Percentiles rank a stretch among this genome's conserved stretches.
Evolutionary conservation across 2,113 vertebrate genomes (phyloP).

Genomic region (Brienomyrus brachyistius): DNA sequence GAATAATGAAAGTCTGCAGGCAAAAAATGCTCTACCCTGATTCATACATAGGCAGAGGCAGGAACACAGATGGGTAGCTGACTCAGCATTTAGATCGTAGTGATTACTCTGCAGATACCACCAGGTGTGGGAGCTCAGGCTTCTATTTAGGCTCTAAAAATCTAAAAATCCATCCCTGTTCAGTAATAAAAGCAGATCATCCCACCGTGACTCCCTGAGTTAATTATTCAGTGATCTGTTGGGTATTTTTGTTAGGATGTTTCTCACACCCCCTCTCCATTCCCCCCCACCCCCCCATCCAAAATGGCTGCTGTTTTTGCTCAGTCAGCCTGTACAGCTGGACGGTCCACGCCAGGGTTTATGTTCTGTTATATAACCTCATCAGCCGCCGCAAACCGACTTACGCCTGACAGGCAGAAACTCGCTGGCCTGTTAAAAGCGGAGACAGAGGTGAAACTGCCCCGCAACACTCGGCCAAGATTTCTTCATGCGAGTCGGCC

Average conservation of each 20-base stretch:
- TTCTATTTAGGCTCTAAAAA: background rate
- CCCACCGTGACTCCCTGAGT: background rate
- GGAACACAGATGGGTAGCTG: background rate
- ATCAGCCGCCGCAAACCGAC: background rate
- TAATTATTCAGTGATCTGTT: background rate
- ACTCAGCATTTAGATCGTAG: slow-evolving; percentile 2
- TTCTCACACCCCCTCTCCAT: background rate
- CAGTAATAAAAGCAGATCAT: slow-evolving; percentile 14
- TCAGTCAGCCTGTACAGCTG: background rate
- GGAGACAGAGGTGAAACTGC: background rate
- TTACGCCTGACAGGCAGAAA: background rate
- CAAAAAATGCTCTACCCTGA: background rate
- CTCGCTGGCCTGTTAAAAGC: background rate
- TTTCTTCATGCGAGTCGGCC: background rate
- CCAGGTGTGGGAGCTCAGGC: background rate
- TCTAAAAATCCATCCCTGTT: background rate
- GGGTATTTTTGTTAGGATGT: background rate
- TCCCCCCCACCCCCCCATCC: background rate
- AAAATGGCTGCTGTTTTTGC: background rate
- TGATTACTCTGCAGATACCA: background rate
- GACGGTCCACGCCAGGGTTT: background rate
- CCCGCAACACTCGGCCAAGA: background rate
- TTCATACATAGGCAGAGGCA: background rate
- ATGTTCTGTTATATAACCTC: background rate
- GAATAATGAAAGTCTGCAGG: background rate